Percentiles rank a stretch among this genome's conserved stretches.
phyloP scores from a whole-genome alignment of 2,888 invertebrate species.

The Ernsta delagoae region DNA sequence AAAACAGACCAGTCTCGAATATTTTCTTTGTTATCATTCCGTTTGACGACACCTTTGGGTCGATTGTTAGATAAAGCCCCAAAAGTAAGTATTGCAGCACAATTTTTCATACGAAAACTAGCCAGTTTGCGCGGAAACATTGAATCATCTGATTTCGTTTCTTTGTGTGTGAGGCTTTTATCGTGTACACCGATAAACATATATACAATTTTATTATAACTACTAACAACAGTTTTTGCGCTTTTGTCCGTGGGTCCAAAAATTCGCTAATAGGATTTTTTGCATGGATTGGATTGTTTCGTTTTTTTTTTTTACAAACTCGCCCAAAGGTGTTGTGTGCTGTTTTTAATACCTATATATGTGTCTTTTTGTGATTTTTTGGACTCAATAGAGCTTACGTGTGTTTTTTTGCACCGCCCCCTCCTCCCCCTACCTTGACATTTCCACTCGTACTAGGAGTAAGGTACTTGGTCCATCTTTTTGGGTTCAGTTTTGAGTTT shows the following conservation, averaged over 20 bases:
- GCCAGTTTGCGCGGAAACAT: conserved; percentile 16
- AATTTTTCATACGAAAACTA: conserved; percentile 34
- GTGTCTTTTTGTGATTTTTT: conserved; percentile 66
- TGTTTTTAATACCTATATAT: conserved; percentile 42
- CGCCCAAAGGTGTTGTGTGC: conserved; percentile 82
- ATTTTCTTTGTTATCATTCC: conserved; percentile 42
- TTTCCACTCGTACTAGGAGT: conserved; percentile 73
- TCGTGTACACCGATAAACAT: conserved; percentile 50
- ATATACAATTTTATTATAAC: conserved; percentile 50
- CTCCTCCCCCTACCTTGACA: conserved; percentile 82
- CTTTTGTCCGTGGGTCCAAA: conserved; percentile 76
- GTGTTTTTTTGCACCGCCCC: conserved; percentile 74
- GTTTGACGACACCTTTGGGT: conserved; percentile 79
- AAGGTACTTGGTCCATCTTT: conserved; percentile 69
- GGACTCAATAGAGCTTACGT: conserved; percentile 77
- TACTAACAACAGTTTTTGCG: conserved; percentile 49
- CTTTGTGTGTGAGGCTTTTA: conserved; percentile 67
- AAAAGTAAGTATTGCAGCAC: conserved; percentile 63
- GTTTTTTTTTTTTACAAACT: conserved; percentile 47
- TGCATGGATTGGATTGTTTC: conserved; percentile 55
- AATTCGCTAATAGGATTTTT: conserved; percentile 60
- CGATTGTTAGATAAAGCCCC: conserved; percentile 46
- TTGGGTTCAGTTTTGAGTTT: conserved; percentile 56
- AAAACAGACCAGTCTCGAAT: conserved; percentile 36
- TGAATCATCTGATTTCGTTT: conserved; percentile 67